Evolutionary conservation across 2,888 invertebrate species (phyloP).

Genomic region (Drosophila algonquin): DNA sequence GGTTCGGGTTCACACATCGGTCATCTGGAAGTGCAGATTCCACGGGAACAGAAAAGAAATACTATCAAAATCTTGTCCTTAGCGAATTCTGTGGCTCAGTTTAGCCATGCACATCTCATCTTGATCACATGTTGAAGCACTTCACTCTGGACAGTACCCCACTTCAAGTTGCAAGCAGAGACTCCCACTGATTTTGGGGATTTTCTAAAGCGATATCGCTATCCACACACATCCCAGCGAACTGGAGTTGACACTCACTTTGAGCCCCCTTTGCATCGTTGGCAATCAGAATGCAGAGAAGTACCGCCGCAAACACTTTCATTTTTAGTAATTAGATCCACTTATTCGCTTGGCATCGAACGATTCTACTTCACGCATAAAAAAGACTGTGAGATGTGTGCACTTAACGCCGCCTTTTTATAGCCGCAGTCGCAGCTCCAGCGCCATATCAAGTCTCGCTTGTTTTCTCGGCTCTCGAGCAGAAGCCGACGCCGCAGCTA

Average conservation of each 20-base stretch:
- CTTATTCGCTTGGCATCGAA: constrained; percentile 10
- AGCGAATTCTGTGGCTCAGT: neutral
- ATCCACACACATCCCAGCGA: neutral
- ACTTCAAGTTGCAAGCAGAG: neutral
- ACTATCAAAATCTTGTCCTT: neutral
- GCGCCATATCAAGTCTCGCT: no score
- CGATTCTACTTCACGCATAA: constrained; percentile 12
- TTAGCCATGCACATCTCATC: neutral
- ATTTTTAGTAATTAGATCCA: constrained; percentile 21
- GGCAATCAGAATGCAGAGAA: constrained; percentile 29
- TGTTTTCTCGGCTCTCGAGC: no score
- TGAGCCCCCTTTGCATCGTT: constrained; percentile 47
- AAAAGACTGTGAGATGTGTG: constrained; percentile 15
- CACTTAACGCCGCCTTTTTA: constrained; percentile 40
- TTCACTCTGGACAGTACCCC: neutral
- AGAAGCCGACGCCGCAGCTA: neutral
- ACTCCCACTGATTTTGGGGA: constrained; percentile 23
- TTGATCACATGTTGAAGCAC: constrained; percentile 23
- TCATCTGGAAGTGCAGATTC: constrained; percentile 58
- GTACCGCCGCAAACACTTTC: constrained; percentile 37
- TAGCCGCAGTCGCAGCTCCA: constrained; percentile 69
- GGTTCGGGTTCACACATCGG: constrained; percentile 86
- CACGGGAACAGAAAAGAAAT: neutral
- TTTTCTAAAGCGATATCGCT: constrained; percentile 14
- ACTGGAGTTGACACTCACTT: constrained; percentile 51